These are phyloP conservation scores for Teinopalpus imperialis DNA, from an alignment of 2,888 invertebrate genomes.

Conservation along the genomic window DNA sequence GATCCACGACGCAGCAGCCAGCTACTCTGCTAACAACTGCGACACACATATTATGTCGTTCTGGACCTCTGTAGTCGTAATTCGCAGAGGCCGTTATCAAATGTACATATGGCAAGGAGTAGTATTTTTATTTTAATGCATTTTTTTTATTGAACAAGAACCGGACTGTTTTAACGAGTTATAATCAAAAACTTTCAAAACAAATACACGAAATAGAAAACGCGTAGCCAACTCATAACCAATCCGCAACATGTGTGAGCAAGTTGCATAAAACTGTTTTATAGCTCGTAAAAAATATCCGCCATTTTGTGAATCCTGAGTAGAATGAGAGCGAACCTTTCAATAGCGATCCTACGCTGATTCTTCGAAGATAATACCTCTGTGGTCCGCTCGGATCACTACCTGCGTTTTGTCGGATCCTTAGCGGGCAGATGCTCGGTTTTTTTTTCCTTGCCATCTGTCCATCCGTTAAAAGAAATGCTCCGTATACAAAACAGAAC, in stretches of 20 bases:
- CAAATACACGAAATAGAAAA: neutral
- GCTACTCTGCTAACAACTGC: too few species aligned
- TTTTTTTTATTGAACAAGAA: too few species aligned
- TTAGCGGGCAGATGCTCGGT: constrained; percentile 43
- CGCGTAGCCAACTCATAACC: neutral
- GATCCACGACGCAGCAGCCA: too few species aligned
- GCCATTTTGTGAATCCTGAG: constrained; percentile 12
- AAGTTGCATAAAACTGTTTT: constrained; percentile 11
- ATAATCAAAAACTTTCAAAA: neutral
- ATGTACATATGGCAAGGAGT: too few species aligned
- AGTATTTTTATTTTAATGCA: too few species aligned
- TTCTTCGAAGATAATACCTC: constrained; percentile 34
- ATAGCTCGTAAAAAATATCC: constrained; percentile 20
- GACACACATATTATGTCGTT: too few species aligned
- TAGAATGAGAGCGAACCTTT: constrained; percentile 27
- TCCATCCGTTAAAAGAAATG: constrained; percentile 32
- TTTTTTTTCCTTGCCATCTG: constrained; percentile 40
- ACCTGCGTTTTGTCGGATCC: constrained; percentile 45
- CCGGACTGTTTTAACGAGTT: too few species aligned
- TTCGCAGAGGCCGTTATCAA: too few species aligned
- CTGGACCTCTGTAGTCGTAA: too few species aligned
- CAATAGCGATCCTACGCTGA: constrained; percentile 35
- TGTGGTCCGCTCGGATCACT: constrained; percentile 32
- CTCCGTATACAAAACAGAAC: constrained; percentile 29
- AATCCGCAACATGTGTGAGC: neutral